phyloP scores from a whole-genome alignment of 2,888 invertebrate species.

The Drosophila cognata region DNA sequence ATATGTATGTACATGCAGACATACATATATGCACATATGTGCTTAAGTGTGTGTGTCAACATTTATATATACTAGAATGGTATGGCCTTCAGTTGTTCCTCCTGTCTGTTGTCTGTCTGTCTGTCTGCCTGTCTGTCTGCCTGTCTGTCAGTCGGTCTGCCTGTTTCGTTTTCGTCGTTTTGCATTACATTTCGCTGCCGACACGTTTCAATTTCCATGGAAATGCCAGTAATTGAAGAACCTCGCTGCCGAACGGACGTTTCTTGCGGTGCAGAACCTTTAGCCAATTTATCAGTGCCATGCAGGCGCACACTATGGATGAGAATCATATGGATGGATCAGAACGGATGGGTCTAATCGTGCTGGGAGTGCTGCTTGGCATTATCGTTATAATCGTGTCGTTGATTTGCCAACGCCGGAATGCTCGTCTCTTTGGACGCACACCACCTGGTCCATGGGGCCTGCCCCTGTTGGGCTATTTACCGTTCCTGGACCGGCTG shows the following conservation, averaged over 20 bases:
- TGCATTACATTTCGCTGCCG: slow-evolving; percentile 36
- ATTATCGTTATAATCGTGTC: slow-evolving; percentile 33
- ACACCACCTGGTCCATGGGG: slow-evolving; percentile 91
- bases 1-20: not conserved
- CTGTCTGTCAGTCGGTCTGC: not conserved
- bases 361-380: slow-evolving; percentile 35
- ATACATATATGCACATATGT: no score
- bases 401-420: slow-evolving; percentile 61
- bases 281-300: slow-evolving; percentile 1
- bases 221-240: slow-evolving; percentile 68
- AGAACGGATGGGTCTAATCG: slow-evolving; percentile 7
- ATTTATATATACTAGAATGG: slow-evolving; percentile 4
- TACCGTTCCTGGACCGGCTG: slow-evolving; percentile 89
- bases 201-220: slow-evolving; percentile 67
- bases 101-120: slow-evolving; percentile 1
- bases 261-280: not conserved
- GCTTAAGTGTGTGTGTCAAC: not conserved
- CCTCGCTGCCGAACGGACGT: slow-evolving; percentile 65
- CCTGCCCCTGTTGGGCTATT: slow-evolving; percentile 91
- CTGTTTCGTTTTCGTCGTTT: slow-evolving; percentile 20
- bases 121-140: no score
- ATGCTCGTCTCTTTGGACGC: slow-evolving; percentile 54
- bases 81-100: slow-evolving; percentile 30
- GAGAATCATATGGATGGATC: not conserved
- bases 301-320: not conserved